Evolutionary conservation across 2,888 invertebrate genomes (phyloP).

Genomic region (Tryphoninae sp.): DNA sequence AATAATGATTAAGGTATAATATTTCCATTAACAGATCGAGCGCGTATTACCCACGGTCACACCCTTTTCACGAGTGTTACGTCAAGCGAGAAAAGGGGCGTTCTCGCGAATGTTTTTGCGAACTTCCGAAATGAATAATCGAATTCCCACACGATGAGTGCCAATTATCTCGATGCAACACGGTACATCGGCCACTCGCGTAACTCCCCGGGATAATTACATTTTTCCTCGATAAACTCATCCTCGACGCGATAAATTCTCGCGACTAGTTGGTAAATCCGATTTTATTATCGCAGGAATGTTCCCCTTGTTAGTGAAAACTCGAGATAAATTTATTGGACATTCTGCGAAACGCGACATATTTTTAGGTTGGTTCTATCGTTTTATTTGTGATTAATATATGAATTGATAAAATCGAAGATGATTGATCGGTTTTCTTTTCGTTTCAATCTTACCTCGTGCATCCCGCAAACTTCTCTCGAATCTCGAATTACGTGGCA

Average conservation of each 20-base stretch:
- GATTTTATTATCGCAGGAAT: background rate
- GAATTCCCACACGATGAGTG: slow-evolving; percentile 37
- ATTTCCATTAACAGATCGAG: slow-evolving; percentile 31
- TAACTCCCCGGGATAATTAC: background rate
- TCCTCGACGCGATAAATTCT: slow-evolving; percentile 61
- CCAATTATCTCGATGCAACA: slow-evolving; percentile 24
- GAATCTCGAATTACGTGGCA: slow-evolving; percentile 68
- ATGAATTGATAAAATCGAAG: background rate
- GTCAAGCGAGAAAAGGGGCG: slow-evolving; percentile 19
- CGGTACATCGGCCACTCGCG: background rate
- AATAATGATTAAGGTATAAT: background rate
- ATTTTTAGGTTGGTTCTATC: too few relatives aligned
- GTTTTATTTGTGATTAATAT: background rate
- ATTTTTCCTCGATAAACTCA: slow-evolving; percentile 59
- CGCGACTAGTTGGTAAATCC: background rate
- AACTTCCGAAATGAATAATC: slow-evolving; percentile 55
- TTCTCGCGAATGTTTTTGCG: background rate
- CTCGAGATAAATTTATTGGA: too few relatives aligned
- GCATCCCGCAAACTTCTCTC: slow-evolving; percentile 40
- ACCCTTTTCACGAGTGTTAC: slow-evolving; percentile 43
- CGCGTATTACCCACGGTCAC: slow-evolving; percentile 23
- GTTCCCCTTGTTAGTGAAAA: too few relatives aligned
- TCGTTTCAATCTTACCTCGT: slow-evolving; percentile 57
- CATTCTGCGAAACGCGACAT: too few relatives aligned
- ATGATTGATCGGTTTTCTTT: slow-evolving; percentile 11